phyloP scores from a whole-genome alignment of 2,113 vertebrate genomes.

The Pelusios castaneus region DNA sequence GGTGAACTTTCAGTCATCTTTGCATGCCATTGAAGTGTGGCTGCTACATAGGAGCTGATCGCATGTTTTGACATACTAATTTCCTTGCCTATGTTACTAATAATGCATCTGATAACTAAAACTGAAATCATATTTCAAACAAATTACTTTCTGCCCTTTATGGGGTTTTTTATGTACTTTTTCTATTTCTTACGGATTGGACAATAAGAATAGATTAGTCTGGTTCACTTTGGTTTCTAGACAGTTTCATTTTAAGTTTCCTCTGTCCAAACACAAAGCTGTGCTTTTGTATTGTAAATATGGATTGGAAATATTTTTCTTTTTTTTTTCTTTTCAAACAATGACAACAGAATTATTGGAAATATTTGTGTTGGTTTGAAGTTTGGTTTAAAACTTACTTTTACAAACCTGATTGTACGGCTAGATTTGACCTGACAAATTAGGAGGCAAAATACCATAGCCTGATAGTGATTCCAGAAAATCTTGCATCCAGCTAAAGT shows the following conservation, averaged over 20 bases:
- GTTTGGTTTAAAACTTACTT: background rate
- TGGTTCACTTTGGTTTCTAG: background rate
- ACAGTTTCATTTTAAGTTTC: background rate
- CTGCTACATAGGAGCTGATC: background rate
- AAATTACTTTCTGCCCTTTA: background rate
- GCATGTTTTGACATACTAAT: background rate
- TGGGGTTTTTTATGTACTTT: background rate
- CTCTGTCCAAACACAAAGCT: background rate
- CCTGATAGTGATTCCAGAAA: background rate
- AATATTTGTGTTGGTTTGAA: background rate
- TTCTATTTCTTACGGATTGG: background rate
- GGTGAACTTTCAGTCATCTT: background rate
- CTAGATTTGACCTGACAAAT: background rate
- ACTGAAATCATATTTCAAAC: background rate
- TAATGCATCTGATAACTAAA: background rate
- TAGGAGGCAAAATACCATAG: background rate
- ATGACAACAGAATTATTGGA: background rate
- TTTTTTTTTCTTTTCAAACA: background rate
- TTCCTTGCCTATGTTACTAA: background rate
- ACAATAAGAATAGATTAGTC: background rate
- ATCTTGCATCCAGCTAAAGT: background rate
- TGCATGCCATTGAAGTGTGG: background rate
- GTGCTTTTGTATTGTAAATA: background rate
- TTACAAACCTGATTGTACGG: background rate
- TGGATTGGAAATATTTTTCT: background rate